phyloP scores from a whole-genome alignment of 2,113 vertebrate genomes.

The Perca flavescens region DNA sequence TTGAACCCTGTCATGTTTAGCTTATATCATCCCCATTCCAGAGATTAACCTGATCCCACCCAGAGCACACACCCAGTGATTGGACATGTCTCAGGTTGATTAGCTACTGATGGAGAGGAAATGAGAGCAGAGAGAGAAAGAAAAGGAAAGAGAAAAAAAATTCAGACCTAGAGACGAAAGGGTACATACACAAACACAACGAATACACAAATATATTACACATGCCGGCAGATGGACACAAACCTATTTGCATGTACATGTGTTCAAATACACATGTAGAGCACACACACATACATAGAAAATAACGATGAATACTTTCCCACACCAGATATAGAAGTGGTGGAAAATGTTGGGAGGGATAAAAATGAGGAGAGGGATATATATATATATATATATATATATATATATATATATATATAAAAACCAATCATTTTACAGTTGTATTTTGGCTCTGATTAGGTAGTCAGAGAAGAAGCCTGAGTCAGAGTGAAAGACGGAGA shows the following conservation, averaged over 20 bases:
- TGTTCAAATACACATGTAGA: slow-evolving; percentile 31
- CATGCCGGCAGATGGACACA: neutral
- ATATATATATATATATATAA: too few species aligned
- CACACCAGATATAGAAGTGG: neutral
- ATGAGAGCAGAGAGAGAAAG: slow-evolving; percentile 39
- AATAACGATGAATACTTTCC: neutral
- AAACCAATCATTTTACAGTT: too few species aligned
- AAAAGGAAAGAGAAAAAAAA: neutral
- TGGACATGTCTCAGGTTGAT: slow-evolving; percentile 74
- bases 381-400: too few species aligned
- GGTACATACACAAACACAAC: slow-evolving; percentile 18
- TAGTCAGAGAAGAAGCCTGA: neutral
- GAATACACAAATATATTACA: slow-evolving; percentile 6
- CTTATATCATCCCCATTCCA: slow-evolving; percentile 69
- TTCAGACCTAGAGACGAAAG: neutral
- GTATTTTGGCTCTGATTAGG: too few species aligned
- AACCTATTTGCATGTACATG: neutral
- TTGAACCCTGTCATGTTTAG: slow-evolving; percentile 73
- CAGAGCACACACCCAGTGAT: slow-evolving; percentile 68
- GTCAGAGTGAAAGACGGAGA: slow-evolving; percentile 12
- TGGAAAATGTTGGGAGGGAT: neutral
- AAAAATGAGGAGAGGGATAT: neutral
- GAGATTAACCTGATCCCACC: slow-evolving; percentile 77
- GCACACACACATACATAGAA: neutral
- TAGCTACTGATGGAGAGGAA: slow-evolving; percentile 69